Percentiles rank a stretch among this genome's conserved stretches.
Evolutionary conservation across 2,113 vertebrate genomes (phyloP).

Genomic region (Typhlomys cinereus): DNA sequence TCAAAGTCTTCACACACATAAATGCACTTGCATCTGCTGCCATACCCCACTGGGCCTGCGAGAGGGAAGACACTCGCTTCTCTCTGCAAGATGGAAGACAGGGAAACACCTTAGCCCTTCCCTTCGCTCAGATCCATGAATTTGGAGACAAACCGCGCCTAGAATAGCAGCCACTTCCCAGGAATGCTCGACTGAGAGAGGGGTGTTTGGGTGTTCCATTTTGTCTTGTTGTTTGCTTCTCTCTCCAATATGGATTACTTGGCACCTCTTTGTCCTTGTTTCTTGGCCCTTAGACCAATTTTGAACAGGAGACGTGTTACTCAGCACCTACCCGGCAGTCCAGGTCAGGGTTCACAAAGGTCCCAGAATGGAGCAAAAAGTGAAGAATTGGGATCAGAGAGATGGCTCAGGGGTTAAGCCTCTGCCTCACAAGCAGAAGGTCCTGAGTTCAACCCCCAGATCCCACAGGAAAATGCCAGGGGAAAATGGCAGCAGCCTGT

Average conservation of each 20-base stretch:
- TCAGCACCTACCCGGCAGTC: background rate
- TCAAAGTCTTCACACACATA: background rate
- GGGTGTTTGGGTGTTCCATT: background rate
- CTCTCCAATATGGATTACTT: background rate
- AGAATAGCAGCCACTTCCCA: background rate
- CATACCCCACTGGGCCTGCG: no score
- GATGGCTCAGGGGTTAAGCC: no score
- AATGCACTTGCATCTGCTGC: background rate
- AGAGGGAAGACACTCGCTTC: background rate
- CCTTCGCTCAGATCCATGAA: background rate
- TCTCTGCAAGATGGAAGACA: background rate
- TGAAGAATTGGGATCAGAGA: no score
- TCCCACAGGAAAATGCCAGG: no score
- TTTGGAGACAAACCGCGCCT: background rate
- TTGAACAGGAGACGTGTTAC: background rate
- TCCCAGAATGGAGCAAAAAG: background rate
- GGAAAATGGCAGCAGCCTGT: no score
- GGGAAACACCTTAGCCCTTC: background rate
- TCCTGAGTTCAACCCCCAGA: no score
- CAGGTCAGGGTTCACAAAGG: accelerated
- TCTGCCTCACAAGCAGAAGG: no score
- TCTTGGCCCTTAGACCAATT: background rate
- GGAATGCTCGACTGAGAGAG: background rate
- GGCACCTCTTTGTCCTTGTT: background rate
- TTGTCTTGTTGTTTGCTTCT: background rate